Evolutionary conservation across 2,797 vertebrate species (phyloP).

Genomic region (Helarctos malayanus): DNA sequence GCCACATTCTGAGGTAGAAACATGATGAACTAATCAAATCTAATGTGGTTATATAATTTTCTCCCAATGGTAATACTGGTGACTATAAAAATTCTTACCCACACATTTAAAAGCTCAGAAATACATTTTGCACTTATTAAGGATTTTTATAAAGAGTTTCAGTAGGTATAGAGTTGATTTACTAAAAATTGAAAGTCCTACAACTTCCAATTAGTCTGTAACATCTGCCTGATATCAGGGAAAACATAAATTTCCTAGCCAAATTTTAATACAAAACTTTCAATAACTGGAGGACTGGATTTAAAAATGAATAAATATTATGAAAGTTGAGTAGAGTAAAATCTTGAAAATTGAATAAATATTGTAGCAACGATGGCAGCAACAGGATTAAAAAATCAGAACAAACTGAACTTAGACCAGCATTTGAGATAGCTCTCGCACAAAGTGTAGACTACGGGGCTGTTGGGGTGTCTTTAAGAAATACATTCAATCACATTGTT

Average conservation of each 20-base stretch:
- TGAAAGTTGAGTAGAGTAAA: background rate
- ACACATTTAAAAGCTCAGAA: background rate
- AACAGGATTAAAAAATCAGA: constrained; percentile 8
- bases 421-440: background rate
- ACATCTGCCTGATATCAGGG: background rate
- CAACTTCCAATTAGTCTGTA: constrained; percentile 8
- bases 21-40: background rate
- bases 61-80: background rate
- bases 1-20: background rate
- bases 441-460: background rate
- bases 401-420: background rate
- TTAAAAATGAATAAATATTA: background rate
- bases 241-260: background rate
- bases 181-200: constrained; percentile 10
- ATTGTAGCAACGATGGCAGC: background rate
- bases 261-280: background rate
- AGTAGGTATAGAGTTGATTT: background rate
- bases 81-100: background rate
- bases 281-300: background rate
- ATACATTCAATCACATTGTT: background rate
- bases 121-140: background rate
- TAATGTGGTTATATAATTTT: background rate
- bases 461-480: background rate
- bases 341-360: background rate
- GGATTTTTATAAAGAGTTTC: background rate